A percentile compares a stretch with the other conserved stretches of the same genome.
Conservation (phyloP, 2,797 vertebrate genomes). For the Eptatretus atami region DNA sequence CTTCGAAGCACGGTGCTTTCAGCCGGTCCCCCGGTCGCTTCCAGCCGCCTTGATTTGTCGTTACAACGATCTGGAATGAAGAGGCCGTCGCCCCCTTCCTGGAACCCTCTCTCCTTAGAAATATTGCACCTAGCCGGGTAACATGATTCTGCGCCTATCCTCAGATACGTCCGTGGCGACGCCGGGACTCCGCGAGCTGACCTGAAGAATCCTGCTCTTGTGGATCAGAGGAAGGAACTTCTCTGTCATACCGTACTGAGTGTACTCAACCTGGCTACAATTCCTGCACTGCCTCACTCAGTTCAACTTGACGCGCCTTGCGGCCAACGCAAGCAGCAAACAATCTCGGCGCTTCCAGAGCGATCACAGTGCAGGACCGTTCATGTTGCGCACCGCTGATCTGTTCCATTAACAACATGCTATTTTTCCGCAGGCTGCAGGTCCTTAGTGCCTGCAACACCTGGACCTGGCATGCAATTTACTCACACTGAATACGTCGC, state of each 20-base stretch:
- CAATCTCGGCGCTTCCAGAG: constrained; percentile 48
- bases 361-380: constrained; percentile 12
- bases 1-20: too few relatives aligned
- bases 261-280: constrained; percentile 17
- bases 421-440: neutral
- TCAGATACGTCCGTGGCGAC: neutral
- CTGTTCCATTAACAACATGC: constrained; percentile 12
- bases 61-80: neutral
- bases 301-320: constrained; percentile 43
- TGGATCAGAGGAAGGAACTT: neutral
- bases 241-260: neutral
- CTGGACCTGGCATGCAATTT: neutral
- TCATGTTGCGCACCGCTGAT: constrained; percentile 26
- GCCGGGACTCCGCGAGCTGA: neutral
- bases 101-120: neutral
- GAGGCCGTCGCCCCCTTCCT: neutral
- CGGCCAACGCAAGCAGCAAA: constrained; percentile 51
- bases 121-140: neutral
- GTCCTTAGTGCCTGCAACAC: neutral
- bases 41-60: neutral
- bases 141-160: neutral
- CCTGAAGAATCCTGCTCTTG: neutral
- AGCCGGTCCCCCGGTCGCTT: neutral
- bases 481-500: neutral
- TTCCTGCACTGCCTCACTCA: constrained; percentile 58